Evolutionary conservation across 30 jellyfish, hydroid and myxozoan species (phyloP).

Genomic region (Catostylus mosaicus): DNA sequence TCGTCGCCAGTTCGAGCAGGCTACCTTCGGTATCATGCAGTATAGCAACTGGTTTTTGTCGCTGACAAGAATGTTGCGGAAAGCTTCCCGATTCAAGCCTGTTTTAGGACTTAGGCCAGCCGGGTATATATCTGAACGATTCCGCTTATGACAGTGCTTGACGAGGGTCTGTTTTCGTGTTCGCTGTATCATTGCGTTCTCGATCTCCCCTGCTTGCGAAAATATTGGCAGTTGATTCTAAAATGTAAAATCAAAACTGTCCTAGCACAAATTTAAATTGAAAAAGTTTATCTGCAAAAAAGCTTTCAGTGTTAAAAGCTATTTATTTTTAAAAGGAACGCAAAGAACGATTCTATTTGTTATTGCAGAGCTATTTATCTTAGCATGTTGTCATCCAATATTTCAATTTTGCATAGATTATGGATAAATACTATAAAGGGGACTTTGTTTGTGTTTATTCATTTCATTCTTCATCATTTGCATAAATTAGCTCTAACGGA

Average conservation of each 20-base stretch:
- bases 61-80: conserved; percentile 88
- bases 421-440: too few relatives aligned
- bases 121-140: conserved; percentile 83
- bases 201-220: conserved; percentile 80
- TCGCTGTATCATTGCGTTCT: conserved; percentile 88
- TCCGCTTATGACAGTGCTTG: conserved; percentile 83
- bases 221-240: conserved; percentile 70
- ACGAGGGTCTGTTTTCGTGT: conserved; percentile 79
- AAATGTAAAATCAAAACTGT: not conserved
- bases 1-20: conserved; percentile 97
- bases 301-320: too few relatives aligned
- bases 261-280: too few relatives aligned
- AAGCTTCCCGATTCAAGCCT: conserved; percentile 86
- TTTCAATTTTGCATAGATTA: too few relatives aligned
- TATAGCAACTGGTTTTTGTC: conserved; percentile 96
- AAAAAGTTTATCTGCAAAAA: too few relatives aligned
- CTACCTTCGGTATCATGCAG: conserved; percentile 97
- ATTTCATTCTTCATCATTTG: too few relatives aligned
- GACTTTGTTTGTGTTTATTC: too few relatives aligned
- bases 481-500: too few relatives aligned
- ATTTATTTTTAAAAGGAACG: too few relatives aligned
- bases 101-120: conserved; percentile 63
- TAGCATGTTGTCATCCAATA: too few relatives aligned
- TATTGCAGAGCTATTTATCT: too few relatives aligned
- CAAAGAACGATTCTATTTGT: too few relatives aligned